phyloP scores from a whole-genome alignment of 2,888 invertebrate species.

The Taenaris catops region DNA sequence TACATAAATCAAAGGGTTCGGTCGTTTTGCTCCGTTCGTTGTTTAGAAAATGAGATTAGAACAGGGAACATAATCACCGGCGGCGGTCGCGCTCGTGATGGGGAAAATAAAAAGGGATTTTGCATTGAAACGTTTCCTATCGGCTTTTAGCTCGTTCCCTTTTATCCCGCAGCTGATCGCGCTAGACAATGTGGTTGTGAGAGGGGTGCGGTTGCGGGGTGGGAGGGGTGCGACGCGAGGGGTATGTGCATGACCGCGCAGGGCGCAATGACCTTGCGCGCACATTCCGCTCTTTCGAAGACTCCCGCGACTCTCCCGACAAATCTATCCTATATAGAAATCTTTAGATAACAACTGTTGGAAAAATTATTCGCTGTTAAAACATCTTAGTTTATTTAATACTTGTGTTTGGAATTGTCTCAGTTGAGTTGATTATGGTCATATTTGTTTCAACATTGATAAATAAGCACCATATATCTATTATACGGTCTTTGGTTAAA shows the following conservation, averaged over 20 bases:
- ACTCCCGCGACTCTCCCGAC: conserved; percentile 56
- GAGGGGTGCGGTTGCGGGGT: conserved; percentile 16
- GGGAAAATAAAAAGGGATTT: conserved; percentile 59
- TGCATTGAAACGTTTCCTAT: conserved; percentile 70
- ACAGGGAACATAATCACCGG: conserved; percentile 51
- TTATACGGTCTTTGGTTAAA: too few relatives aligned
- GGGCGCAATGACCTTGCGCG: conserved; percentile 79
- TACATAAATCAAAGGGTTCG: conserved; percentile 54
- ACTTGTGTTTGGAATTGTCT: too few relatives aligned
- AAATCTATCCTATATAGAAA: conserved; percentile 32
- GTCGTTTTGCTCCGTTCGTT: conserved; percentile 49
- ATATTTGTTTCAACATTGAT: too few relatives aligned
- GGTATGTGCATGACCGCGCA: conserved; percentile 75
- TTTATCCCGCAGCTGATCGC: conserved; percentile 73
- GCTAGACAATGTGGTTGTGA: conserved; percentile 65
- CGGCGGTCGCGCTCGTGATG: conserved; percentile 48
- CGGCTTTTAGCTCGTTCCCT: conserved; percentile 57
- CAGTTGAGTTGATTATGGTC: too few relatives aligned
- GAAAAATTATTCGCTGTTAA: too few relatives aligned
- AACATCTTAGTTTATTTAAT: too few relatives aligned
- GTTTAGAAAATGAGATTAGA: conserved; percentile 66
- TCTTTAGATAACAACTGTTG: too few relatives aligned
- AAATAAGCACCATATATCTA: too few relatives aligned
- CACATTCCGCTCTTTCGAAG: conserved; percentile 65
- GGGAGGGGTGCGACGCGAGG: conserved; percentile 33